phyloP scores from a whole-genome alignment of 2,888 invertebrate genomes.

The Timema cristinae region DNA sequence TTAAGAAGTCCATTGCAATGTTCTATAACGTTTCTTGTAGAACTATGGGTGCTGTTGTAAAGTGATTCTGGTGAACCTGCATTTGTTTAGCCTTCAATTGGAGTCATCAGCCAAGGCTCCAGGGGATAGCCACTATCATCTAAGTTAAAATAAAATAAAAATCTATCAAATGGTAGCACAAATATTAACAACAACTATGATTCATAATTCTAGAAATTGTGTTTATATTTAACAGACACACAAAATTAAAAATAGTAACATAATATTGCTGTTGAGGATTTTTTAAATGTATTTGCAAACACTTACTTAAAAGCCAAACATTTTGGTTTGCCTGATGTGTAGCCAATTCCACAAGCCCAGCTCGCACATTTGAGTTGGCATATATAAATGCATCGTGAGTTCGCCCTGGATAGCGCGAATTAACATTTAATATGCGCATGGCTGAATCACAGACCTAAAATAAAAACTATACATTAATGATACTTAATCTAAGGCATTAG shows the following conservation, averaged over 20 bases:
- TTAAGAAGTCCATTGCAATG: conserved; percentile 27
- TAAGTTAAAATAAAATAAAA: neutral
- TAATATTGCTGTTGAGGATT: too few species aligned
- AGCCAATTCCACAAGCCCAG: neutral
- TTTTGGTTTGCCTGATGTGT: too few species aligned
- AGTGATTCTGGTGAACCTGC: neutral
- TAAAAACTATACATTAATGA: neutral
- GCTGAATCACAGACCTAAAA: conserved; percentile 28
- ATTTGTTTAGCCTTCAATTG: neutral
- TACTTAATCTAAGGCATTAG: too few species aligned
- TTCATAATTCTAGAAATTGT: too few species aligned
- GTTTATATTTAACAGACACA: too few species aligned
- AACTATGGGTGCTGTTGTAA: conserved; percentile 4
- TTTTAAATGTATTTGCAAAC: too few species aligned
- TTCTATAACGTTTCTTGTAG: neutral
- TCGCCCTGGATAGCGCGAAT: conserved; percentile 30
- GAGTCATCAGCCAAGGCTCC: conserved; percentile 11
- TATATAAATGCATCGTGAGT: conserved; percentile 30
- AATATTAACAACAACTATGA: neutral
- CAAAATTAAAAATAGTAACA: too few species aligned
- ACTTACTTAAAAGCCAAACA: conserved; percentile 21
- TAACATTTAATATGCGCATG: conserved; percentile 27
- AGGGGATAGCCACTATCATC: conserved; percentile 8
- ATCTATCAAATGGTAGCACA: too few species aligned
- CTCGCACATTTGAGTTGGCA: conserved; percentile 19